Base-by-base conservation (phyloP, 2,888 invertebrate genomes). In the Scaptomyza parva region DNA sequence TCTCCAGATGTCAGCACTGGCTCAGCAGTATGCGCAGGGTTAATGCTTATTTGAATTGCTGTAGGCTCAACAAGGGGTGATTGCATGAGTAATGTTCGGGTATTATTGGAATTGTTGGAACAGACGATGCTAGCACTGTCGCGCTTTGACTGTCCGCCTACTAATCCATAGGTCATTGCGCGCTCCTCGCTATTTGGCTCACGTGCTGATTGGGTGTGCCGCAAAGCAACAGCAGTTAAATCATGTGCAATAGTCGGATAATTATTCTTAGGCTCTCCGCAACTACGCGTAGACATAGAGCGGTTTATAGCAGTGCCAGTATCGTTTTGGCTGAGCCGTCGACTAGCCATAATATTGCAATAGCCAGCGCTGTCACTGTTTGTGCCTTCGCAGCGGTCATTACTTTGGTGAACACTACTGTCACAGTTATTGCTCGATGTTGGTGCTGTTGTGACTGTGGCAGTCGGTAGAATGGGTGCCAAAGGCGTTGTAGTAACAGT, bases 1-100 rank as follows among this genome's bases (percentile, higher is more conserved):
- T 96, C 96, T 91, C 95, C 93, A 76, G 96, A 95, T 68, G 96
- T 96, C 85, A 96, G 92, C 88, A 96, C 95, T 71, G 96, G 95
- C 90, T 96, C 95, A 18, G 96, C 96, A 57, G 94, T 94, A 86
- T 95, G 95, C 52, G 96, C 94, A 57, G 95, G 94, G 81, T 94
- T 94, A 85, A 95, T 94, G 84, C 94, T 94, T 69, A 96, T 93
- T 84, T 94, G 94, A 84, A 96, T 95, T 91, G 96, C 96, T 65
- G 94, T 94, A 41, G 96, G 96, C 17, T 91, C 91, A 17, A 92
- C 89, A 18, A 92, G 71, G 14, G 91, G 88, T 24, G 90, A 91
- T 58, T 91, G 90, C 80, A 92, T 91, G 70, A 91, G 89, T 61
- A 92, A 71, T 40, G 92, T 92, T 61, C 92, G 89, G 44, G 92